Conservation (phyloP, 2,888 invertebrate genomes). For the Megaustenia siamemsis region DNA sequence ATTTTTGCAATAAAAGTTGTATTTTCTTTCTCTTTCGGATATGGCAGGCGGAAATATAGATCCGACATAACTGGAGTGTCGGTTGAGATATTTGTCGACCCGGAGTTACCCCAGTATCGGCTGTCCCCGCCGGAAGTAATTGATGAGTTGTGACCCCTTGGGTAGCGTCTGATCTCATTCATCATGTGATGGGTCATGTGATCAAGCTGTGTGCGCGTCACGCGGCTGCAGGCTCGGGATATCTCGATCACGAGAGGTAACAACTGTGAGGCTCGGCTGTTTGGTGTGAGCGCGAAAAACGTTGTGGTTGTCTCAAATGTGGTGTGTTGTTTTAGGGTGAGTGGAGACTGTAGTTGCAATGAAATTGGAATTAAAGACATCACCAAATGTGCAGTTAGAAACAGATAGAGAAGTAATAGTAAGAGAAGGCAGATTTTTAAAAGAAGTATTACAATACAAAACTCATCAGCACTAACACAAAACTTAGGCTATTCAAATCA, state of each 20-base stretch:
- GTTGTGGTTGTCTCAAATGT: too few relatives aligned
- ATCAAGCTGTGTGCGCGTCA: conserved; percentile 37
- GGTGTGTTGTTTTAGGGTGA: too few relatives aligned
- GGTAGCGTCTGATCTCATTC: conserved; percentile 46
- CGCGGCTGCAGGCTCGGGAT: conserved; percentile 21
- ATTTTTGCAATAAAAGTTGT: conserved; percentile 37
- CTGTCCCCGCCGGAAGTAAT: conserved; percentile 45
- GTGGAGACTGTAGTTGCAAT: too few relatives aligned
- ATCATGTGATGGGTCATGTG: conserved; percentile 42
- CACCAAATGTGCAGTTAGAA: too few relatives aligned
- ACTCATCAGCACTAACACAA: too few relatives aligned
- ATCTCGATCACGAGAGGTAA: not conserved
- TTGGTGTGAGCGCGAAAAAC: not conserved
- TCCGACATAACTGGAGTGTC: conserved; percentile 41
- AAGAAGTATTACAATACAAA: too few relatives aligned
- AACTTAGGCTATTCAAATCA: too few relatives aligned
- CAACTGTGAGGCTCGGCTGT: too few relatives aligned
- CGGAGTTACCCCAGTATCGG: conserved; percentile 31
- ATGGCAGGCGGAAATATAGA: conserved; percentile 38
- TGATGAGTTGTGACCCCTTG: conserved; percentile 52
- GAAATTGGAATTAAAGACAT: too few relatives aligned
- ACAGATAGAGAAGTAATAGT: too few relatives aligned
- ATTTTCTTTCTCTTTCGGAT: conserved; percentile 13
- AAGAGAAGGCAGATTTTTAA: too few relatives aligned
- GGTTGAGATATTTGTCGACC: conserved; percentile 44